Evolutionary conservation across 1,140 invertebrate species (phyloP).

Genomic region (Helicoverpa armigera): DNA sequence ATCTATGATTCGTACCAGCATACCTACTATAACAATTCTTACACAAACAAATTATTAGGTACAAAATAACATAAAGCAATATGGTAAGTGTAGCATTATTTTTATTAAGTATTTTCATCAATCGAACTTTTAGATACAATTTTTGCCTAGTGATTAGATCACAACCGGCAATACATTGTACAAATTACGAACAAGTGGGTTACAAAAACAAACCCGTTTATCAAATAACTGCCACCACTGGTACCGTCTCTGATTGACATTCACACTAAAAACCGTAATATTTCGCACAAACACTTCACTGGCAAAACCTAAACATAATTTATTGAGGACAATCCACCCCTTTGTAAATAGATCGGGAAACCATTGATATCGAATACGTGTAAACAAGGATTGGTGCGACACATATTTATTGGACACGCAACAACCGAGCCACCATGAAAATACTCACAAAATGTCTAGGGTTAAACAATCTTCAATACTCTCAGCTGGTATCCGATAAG

Average conservation of each 20-base stretch:
- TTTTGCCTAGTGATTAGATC: neutral
- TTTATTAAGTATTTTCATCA: neutral
- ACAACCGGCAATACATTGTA: conserved; percentile 47
- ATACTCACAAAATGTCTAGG: conserved; percentile 70
- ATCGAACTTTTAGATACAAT: neutral
- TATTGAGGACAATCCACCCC: conserved; percentile 73
- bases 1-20: conserved; percentile 6
- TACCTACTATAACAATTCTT: too few species aligned
- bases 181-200: conserved; percentile 49
- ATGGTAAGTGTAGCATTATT: neutral
- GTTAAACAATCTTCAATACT: conserved; percentile 59
- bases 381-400: conserved; percentile 74
- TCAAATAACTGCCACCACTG: neutral
- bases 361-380: conserved; percentile 76
- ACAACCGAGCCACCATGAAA: conserved; percentile 27
- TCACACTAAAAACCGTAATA: neutral
- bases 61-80: neutral
- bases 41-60: neutral
- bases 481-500: conserved; percentile 65
- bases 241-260: neutral
- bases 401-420: conserved; percentile 53
- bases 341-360: conserved; percentile 79
- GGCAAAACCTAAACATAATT: conserved; percentile 16
- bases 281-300: neutral
- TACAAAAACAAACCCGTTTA: conserved; percentile 50